Conservation (phyloP, 2,888 invertebrate species). For the Polymixis lichenea region DNA sequence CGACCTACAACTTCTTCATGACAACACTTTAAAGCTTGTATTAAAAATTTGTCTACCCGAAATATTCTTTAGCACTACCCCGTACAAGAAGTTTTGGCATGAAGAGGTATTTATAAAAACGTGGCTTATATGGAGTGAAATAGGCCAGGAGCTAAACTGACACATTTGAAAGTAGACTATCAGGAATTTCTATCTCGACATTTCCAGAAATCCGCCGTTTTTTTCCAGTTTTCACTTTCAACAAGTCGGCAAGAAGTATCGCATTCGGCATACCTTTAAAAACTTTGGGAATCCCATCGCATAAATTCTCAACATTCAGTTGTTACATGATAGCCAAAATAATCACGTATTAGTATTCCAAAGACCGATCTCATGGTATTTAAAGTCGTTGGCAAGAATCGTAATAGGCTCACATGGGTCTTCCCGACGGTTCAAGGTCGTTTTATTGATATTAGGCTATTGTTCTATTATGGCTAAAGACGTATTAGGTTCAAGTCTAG, state of each 20-base stretch:
- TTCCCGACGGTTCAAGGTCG: slow-evolving; percentile 56
- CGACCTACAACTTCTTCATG: too few species aligned
- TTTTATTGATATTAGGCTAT: slow-evolving; percentile 57
- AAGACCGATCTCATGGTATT: slow-evolving; percentile 59
- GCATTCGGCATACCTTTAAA: slow-evolving; percentile 1
- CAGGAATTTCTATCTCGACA: background rate
- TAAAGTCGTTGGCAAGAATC: slow-evolving; percentile 52
- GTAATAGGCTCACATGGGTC: slow-evolving; percentile 45
- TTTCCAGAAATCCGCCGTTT: background rate
- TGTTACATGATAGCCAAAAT: slow-evolving; percentile 45
- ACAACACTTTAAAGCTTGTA: background rate
- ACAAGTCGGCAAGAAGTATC: background rate
- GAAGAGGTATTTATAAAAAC: background rate
- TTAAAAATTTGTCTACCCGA: background rate
- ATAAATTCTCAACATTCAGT: slow-evolving; percentile 20
- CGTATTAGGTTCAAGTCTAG: slow-evolving; percentile 44
- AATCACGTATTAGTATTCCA: slow-evolving; percentile 64
- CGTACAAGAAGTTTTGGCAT: background rate
- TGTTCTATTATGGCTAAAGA: slow-evolving; percentile 49
- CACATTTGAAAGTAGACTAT: background rate
- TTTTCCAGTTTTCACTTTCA: slow-evolving; percentile 23
- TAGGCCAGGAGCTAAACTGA: background rate
- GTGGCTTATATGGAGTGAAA: background rate
- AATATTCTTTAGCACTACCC: too few species aligned
- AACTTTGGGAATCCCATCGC: slow-evolving; percentile 39